Percentiles rank a stretch among this genome's conserved stretches.
Conservation (phyloP, 2,888 invertebrate species). For the Gari tellinella region DNA sequence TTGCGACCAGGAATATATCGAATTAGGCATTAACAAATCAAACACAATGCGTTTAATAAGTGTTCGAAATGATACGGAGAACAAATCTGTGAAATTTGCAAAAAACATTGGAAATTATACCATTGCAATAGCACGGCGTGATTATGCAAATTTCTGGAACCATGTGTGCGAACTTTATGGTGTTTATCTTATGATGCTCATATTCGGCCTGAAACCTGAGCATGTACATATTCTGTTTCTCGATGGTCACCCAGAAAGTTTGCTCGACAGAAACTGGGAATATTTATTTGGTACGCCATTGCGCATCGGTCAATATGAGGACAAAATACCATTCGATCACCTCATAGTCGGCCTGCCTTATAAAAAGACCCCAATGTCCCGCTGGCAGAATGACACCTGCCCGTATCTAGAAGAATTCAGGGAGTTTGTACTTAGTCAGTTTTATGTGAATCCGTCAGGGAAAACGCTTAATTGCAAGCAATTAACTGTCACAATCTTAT, state of each 20-base stretch:
- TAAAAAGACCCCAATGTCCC: slow-evolving; percentile 36
- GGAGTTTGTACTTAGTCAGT: slow-evolving; percentile 33
- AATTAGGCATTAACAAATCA: too few species aligned
- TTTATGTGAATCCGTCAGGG: slow-evolving; percentile 46
- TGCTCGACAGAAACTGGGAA: slow-evolving; percentile 23
- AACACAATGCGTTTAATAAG: too few species aligned
- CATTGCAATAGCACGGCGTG: slow-evolving; percentile 37
- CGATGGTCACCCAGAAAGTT: slow-evolving; percentile 47
- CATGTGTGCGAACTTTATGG: slow-evolving; percentile 40
- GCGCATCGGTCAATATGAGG: slow-evolving; percentile 21
- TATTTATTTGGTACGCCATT: slow-evolving; percentile 41
- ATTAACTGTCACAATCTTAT: too few species aligned
- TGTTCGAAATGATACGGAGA: too few species aligned
- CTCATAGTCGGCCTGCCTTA: slow-evolving; percentile 37
- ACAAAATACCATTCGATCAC: slow-evolving; percentile 21
- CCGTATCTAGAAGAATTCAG: slow-evolving; percentile 49
- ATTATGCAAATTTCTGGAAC: slow-evolving; percentile 53
- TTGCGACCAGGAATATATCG: background rate
- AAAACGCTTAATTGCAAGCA: background rate
- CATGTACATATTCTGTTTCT: slow-evolving; percentile 31
- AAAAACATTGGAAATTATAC: slow-evolving; percentile 1
- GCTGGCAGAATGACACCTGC: slow-evolving; percentile 2
- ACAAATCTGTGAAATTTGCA: too few species aligned
- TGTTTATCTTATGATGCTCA: slow-evolving; percentile 37
- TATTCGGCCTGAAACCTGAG: slow-evolving; percentile 35